Evolutionary conservation across 2,113 vertebrate genomes (phyloP), one percentile per base, ranked within the genome.

Genomic region (Ptilorrhoa leucosticta): DNA sequence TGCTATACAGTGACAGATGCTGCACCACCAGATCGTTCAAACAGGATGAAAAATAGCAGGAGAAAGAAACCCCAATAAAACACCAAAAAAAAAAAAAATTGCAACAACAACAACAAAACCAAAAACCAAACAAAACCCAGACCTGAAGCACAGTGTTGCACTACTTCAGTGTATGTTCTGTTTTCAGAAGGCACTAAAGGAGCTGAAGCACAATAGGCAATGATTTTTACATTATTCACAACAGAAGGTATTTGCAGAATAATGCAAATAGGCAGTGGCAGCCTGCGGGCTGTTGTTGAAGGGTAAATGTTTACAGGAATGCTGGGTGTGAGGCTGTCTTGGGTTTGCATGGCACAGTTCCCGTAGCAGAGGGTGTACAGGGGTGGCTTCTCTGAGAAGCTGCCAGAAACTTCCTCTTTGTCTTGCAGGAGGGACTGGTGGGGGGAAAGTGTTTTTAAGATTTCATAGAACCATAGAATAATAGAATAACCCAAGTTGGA

Each of bases 221-320:
- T 93, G 88, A 95, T 96, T 97, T 94, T 92, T 73, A 87, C 40
- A 56, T 89, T 92, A 69, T 92, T 94, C 83, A 69, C 57, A 61
- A 57, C 83, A 61, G 53, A 58, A 90, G 81, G 79, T 80, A 64
- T 93, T 94, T 90, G 76, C 65, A 65, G 57, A 84, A 84, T 45
- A 76, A 94, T 92, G 73, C 86, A 93, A 96, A 94, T 65, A 78
- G 18, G 19, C 1, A 6, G 40, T 1, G 3, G 70, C 6, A 8
- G 80, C 83, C 64, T 87, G 45, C n/a, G 2, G 65, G 57, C 57
- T 82, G 61, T 11, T 84, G 58, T 61, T 61, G 93, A 56, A 83
- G 56, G 42, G 58, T 61, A 91, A 87, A 76, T 85, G 54, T 94
- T 92, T 85, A 30, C 40, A 87, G 50, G 70, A 45, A 37, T 48